Evolutionary conservation across 2,797 vertebrate species (phyloP), one percentile per base, ranked within the genome.

Genomic region (Pelodytes ibericus): DNA sequence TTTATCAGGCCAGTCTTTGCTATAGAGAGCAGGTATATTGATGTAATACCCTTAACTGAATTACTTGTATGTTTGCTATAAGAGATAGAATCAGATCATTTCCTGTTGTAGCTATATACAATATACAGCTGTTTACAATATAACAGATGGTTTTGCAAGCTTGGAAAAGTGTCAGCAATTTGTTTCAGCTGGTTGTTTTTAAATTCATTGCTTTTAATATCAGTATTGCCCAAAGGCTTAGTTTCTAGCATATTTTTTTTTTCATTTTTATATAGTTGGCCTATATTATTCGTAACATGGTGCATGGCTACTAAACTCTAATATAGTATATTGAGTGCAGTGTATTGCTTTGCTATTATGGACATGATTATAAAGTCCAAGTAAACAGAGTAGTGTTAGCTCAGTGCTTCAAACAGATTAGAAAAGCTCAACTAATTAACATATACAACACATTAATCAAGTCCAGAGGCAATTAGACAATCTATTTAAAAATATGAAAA

Each of bases 131-230:
- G 20, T 63, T 53, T 39, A 51, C 22, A 58, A 61, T 30, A 44
- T 22, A 67, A 59, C 63, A 74, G 53, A 74, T 62, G 59, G 71
- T 67, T 44, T 27, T 16, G 27, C 56, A 24, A 66, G 51, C 56
- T 64, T 66, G 63, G 63, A 66, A 66, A 49, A 39, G 31, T 59
- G 53, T 58, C 68, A 58, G 33, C 25, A 59, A 59, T 71, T 71
- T 39, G 68, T 59, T 71, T 59, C 53, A 59, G 53, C 68, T 58
- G 53, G 53, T 71, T 58, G 49, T 69, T 18, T 57, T 64, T 62
- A 62, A 62, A 62, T 39, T 4, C 29, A 22, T 62, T 39, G 29
- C 36, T 36, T 66, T 71, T 64, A 39, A 70, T 41, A 39, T 39
- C 25, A 29, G 49, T 6, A 25, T 65, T 64, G 30, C 31, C 30